Base-by-base conservation (phyloP, 53 echinoderm and acorn worm species). In the Antedon mediterranea region DNA sequence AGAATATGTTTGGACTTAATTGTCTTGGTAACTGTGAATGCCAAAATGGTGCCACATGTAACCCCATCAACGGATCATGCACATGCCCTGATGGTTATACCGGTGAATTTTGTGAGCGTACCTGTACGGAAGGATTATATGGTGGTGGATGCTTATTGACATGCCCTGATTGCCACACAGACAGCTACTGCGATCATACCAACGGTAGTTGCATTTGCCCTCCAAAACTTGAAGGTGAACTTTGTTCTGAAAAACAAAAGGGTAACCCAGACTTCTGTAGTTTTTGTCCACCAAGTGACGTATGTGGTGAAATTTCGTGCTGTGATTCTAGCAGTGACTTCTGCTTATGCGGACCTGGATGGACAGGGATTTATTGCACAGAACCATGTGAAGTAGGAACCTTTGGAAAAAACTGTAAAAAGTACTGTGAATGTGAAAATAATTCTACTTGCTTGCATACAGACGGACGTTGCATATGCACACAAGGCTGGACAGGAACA, bases 181-280 rank as follows among this genome's bases (percentile, higher is more conserved):
- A 57, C 57, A 57, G 57, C 20, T 57, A 18, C 57, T 94, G 94
- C 73, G 78, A 88, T 34, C 86, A 82, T 8, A 74, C 79, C 31
- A 79, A 75, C 31, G 94, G 94, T 30, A 0, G 43, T 0, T 95
- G 95, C 70, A 71, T 29, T 11, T 95, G 95, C 34, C 32, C 41
- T 15, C 85, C 85, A 0, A 90, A 90, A 13, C 91, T 81, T 34
- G 71, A 77, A 41, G 88, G 88, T 14, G 75, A 81, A 43, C 20
- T 71, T 0, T 85, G 85, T 42, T 34, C 34, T 15, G 34, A 72
- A 31, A 81, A 77, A 18, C 76, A 71, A 57, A 75, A 33, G 9
- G 85, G 85, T 23, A 31, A 28, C 28, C 13, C 18, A 27, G 32
- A 76, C 31, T 32, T 43, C 3, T 85, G 85, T 33, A 20, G n/a